Conservation (phyloP, 2,113 vertebrate species). For the Uropsilus gracilis region DNA sequence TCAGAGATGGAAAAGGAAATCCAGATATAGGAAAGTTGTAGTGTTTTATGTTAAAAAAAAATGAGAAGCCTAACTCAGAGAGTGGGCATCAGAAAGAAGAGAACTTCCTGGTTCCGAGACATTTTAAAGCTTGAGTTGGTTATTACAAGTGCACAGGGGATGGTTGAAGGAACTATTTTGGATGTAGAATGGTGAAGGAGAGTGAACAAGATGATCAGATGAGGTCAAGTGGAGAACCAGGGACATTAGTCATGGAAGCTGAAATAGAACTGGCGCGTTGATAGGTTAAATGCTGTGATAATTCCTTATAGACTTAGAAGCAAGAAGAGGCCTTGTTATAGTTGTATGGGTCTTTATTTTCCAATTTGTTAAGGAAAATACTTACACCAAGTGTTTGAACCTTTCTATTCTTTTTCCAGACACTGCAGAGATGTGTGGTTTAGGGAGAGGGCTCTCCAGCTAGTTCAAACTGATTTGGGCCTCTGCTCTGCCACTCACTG, state of each 20-base stretch:
- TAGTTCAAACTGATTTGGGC: not conserved
- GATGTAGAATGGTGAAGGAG: not conserved
- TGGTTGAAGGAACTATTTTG: not conserved
- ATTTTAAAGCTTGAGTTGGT: not conserved
- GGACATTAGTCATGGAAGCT: not conserved
- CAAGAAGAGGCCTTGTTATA: accelerated
- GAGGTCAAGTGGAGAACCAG: not conserved
- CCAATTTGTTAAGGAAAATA: not conserved
- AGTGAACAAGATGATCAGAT: not conserved
- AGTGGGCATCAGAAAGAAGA: not conserved
- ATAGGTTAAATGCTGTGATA: not conserved
- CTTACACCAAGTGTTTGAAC: not conserved
- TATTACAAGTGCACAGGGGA: not conserved
- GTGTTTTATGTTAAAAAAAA: not conserved
- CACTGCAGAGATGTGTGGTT: not conserved
- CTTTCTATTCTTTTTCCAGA: not conserved
- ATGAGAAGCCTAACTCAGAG: not conserved
- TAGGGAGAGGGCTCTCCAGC: not conserved
- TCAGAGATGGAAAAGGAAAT: not conserved
- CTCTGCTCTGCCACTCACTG: not conserved
- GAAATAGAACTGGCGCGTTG: not conserved
- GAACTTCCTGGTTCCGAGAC: not conserved
- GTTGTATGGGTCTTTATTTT: not conserved
- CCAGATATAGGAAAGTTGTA: not conserved
- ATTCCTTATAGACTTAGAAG: not conserved